phyloP scores from a whole-genome alignment of 2,113 vertebrate genomes.

The Speoplatyrhinus poulsoni region DNA sequence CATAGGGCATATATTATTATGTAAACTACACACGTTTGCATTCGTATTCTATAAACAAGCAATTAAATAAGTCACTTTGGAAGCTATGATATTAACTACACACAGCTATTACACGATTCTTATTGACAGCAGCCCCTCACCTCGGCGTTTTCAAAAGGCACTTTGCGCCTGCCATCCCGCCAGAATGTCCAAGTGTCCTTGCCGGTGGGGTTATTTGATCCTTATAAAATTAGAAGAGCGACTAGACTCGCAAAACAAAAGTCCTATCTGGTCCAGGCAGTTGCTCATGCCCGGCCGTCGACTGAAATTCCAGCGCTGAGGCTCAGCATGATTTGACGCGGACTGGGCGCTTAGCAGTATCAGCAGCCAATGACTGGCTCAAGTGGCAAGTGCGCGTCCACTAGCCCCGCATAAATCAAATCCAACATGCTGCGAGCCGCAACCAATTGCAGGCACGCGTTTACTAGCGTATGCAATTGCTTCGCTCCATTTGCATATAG shows the following conservation, averaged over 20 bases:
- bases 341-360: constrained; percentile 5
- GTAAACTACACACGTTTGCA: neutral
- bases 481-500: neutral
- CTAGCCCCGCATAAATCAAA: constrained; percentile 37
- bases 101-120: neutral
- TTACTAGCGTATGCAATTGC: constrained; percentile 1
- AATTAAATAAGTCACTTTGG: neutral
- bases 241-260: constrained; percentile 40
- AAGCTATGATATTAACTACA: neutral
- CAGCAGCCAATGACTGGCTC: constrained; percentile 17
- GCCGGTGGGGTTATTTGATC: constrained; percentile 35
- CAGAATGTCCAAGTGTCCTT: constrained; percentile 33
- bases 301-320: neutral
- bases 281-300: constrained; percentile 47
- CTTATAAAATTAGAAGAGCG: constrained; percentile 18
- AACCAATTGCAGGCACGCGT: constrained; percentile 35
- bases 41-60: neutral
- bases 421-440: constrained; percentile 50
- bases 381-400: constrained; percentile 33
- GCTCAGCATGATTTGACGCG: constrained; percentile 11
- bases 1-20: neutral
- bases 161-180: constrained; percentile 72
- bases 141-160: constrained; percentile 73
- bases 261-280: constrained; percentile 40
- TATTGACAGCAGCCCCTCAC: constrained; percentile 44